Evolutionary conservation across 2,888 invertebrate genomes (phyloP), one percentile per base, ranked within the genome.

Genomic region (Philonicus albiceps): DNA sequence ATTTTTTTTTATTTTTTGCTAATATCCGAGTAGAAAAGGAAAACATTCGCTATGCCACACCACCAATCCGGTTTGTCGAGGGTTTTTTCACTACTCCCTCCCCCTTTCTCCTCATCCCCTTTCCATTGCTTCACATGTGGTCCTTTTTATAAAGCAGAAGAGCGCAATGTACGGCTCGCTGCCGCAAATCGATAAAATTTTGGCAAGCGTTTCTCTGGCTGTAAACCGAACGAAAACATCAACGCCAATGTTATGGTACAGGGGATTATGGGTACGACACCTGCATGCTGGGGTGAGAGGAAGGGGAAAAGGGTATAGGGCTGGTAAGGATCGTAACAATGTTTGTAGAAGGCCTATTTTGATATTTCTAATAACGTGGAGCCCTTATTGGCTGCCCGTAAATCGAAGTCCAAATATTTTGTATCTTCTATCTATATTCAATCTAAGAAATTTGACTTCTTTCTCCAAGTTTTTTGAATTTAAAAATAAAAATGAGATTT

Each of bases 121-220:
- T 11, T 22, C 2, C 5, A 2, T 27, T 64, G n/a, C 5, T 55
- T 81, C 34, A 53, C 81, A 81, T 81, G 55, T 81, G 81, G 81
- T 55, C 64, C 81, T 55, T 81, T 81, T 55, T 55, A 81, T 55
- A 81, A 64, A 81, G 22, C 22, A 64, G 22, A 53, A 55, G 55
- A 34, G 81, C 55, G 34, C 34, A 49, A 30, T 81, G n/a, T 81
- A 30, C n/a, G 81, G 34, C 34, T 81, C 81, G 55, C 55, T 81
- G 84, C 84, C 84, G 40, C 84, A 84, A 84, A 84, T 84, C 84
- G 84, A 84, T 84, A 84, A 84, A 84, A 84, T 84, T 84, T 84
- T 84, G 84, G 84, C 84, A 84, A 84, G 27, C 73, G 73, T 73
- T 84, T 84, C 84, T 72, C 72, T 84, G 73, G 64, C 43, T 73